Evolutionary conservation across 2,113 vertebrate genomes (phyloP).

Genomic region (Procavia capensis): DNA sequence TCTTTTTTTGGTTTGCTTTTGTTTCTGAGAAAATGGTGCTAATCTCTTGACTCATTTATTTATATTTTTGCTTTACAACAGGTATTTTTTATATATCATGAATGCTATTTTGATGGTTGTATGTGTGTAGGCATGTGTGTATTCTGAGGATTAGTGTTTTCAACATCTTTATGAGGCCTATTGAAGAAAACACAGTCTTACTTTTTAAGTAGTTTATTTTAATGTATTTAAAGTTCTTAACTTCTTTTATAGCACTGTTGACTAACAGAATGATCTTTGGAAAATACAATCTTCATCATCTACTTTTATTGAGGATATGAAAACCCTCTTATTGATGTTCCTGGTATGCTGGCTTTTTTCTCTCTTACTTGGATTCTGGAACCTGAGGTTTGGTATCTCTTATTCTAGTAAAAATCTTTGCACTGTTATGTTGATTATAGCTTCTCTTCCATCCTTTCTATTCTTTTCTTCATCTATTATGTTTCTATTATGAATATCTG

Average conservation of each 20-base stretch:
- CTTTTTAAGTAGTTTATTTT: background rate
- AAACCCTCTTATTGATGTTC: background rate
- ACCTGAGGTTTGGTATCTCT: background rate
- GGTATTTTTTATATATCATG: background rate
- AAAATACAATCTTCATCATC: background rate
- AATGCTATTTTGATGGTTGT: background rate
- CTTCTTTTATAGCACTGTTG: background rate
- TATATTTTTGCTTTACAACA: background rate
- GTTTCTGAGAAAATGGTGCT: background rate
- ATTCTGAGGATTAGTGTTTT: background rate
- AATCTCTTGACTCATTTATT: background rate
- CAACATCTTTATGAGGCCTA: background rate
- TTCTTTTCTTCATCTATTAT: no score
- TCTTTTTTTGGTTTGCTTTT: background rate
- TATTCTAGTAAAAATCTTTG: background rate
- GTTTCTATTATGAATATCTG: no score
- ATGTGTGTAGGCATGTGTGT: background rate
- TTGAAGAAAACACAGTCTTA: background rate
- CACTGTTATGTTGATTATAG: background rate
- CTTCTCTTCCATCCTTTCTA: background rate
- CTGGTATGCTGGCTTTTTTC: background rate
- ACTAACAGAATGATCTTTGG: background rate
- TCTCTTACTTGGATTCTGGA: background rate
- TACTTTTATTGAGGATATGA: background rate
- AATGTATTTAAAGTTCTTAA: constrained; percentile 8